These are phyloP conservation scores for Petrocephalus zakoni DNA, from an alignment of 2,113 vertebrate genomes.

Conservation along the genomic window DNA sequence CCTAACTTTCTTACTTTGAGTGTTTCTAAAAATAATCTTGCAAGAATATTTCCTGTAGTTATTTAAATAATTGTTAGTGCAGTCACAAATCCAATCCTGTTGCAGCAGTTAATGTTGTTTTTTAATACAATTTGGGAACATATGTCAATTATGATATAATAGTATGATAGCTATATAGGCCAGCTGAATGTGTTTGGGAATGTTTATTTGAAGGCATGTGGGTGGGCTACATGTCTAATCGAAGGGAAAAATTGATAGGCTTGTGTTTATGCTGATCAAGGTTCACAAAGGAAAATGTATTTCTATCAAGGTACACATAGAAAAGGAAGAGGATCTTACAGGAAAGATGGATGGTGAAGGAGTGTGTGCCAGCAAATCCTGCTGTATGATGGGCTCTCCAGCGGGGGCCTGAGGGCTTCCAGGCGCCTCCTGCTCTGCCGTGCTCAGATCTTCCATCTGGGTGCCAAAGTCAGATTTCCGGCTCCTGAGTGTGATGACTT, in stretches of 20 bases:
- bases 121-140: neutral
- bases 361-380: constrained; percentile 72
- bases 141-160: neutral
- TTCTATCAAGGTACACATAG: neutral
- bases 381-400: constrained; percentile 76
- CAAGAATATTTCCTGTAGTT: neutral
- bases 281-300: neutral
- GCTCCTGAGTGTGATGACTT: constrained; percentile 72
- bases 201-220: neutral
- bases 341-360: constrained; percentile 52
- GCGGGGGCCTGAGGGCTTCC: constrained; percentile 62
- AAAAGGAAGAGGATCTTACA: constrained; percentile 37
- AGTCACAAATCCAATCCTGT: neutral
- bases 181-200: neutral
- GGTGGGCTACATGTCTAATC: neutral
- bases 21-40: neutral
- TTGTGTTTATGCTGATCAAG: neutral
- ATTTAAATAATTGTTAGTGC: neutral
- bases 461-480: constrained; percentile 80
- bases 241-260: neutral
- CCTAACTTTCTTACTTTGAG: neutral
- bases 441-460: constrained; percentile 71
- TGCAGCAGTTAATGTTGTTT: neutral
- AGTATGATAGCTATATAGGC: neutral
- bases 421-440: constrained; percentile 65